phyloP scores from a whole-genome alignment of 2,797 vertebrate genomes.

The Rallus crepitans region DNA sequence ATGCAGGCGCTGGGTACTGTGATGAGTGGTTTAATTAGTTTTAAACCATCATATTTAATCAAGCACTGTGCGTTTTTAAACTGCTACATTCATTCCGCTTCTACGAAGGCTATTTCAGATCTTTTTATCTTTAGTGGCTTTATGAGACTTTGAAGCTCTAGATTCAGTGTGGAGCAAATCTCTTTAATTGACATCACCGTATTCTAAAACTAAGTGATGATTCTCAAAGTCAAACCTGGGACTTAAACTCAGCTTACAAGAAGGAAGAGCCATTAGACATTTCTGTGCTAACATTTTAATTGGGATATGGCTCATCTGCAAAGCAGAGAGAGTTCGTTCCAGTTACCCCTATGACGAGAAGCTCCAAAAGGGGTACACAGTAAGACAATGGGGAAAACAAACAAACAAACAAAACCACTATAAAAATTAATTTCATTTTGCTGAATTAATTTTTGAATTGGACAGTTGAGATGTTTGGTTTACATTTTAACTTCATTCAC shows the following conservation, averaged over 20 bases:
- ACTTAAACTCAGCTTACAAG: not conserved
- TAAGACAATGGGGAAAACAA: not conserved
- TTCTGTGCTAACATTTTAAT: slow-evolving; percentile 23
- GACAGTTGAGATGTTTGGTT: not conserved
- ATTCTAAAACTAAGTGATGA: not conserved
- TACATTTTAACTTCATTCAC: not conserved
- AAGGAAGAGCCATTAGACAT: not conserved
- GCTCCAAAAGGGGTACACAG: not conserved
- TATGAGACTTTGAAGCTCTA: not conserved
- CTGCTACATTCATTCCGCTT: slow-evolving; percentile 2
- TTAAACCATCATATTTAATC: slow-evolving; percentile 51
- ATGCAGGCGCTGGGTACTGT: not conserved
- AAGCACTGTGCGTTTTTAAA: slow-evolving; percentile 24
- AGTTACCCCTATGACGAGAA: not conserved
- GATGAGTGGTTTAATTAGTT: slow-evolving; percentile 63
- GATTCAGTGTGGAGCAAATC: slow-evolving; percentile 38
- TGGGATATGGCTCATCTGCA: not conserved
- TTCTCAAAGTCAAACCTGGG: slow-evolving; percentile 9
- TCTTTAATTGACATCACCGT: not conserved
- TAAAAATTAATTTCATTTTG: not conserved
- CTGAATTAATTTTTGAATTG: not conserved
- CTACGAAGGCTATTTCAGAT: slow-evolving; percentile 22
- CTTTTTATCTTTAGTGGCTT: slow-evolving; percentile 8
- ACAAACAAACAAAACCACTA: not conserved
- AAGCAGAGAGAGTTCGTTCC: not conserved